phyloP scores from a whole-genome alignment of 2,113 vertebrate species.

The Vireo altiloquus region DNA sequence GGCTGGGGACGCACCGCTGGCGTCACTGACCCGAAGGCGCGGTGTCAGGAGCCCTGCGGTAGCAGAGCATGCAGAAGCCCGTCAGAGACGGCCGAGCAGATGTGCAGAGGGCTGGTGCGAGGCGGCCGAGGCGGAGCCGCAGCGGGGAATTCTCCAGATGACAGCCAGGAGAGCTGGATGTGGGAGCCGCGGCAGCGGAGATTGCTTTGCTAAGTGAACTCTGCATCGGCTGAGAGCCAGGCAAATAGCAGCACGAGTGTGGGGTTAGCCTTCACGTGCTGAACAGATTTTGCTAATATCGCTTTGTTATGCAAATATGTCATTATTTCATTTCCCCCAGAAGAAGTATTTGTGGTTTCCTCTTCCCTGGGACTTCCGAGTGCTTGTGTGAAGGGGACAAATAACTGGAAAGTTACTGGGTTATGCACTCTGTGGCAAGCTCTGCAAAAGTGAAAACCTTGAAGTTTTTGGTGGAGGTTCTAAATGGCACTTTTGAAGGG shows the following conservation, averaged over 20 bases:
- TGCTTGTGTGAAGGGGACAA: neutral
- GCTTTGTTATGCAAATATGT: constrained; percentile 50
- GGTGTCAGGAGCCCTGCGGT: neutral
- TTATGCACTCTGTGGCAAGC: neutral
- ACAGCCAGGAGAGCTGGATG: neutral
- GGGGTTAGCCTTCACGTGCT: neutral
- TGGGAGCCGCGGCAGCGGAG: accelerated
- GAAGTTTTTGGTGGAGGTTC: neutral
- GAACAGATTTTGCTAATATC: constrained; percentile 14
- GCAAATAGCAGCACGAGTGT: neutral
- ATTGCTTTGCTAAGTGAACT: neutral
- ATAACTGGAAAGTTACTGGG: neutral
- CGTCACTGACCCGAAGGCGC: accelerated
- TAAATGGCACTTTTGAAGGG: neutral
- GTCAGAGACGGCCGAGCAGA: neutral
- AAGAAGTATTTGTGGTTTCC: constrained; percentile 28
- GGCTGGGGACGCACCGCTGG: neutral
- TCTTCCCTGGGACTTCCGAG: neutral
- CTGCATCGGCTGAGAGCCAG: neutral
- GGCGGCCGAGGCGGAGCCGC: neutral
- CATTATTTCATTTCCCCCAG: constrained; percentile 34
- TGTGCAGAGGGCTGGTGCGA: neutral
- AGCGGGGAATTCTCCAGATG: neutral
- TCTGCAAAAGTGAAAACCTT: neutral
- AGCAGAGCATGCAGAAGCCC: neutral